phyloP scores from a whole-genome alignment of 2,113 vertebrate genomes.

The Lynx canadensis region DNA sequence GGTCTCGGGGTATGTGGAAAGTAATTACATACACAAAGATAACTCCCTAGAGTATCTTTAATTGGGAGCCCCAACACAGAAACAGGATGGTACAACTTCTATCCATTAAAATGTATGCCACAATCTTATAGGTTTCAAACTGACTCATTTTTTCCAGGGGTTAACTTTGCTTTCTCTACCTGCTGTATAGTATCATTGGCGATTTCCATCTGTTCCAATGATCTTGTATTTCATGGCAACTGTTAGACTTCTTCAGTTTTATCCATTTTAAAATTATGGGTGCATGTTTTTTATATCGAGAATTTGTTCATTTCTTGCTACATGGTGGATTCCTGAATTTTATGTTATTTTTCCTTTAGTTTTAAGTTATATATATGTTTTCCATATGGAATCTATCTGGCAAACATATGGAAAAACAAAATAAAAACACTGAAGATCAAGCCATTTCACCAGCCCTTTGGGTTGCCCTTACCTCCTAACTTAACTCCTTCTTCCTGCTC shows the following conservation, averaged over 20 bases:
- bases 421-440: background rate
- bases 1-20: background rate
- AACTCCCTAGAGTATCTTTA: background rate
- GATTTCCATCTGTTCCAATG: background rate
- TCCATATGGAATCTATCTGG: background rate
- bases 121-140: background rate
- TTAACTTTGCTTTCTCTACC: background rate
- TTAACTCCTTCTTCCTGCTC: background rate
- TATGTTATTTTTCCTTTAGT: slow-evolving; percentile 4
- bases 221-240: background rate
- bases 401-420: background rate
- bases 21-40: background rate
- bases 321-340: background rate
- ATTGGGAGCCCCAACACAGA: background rate
- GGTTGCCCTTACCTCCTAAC: background rate
- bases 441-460: background rate
- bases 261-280: background rate
- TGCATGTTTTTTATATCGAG: slow-evolving; percentile 30
- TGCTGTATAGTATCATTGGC: background rate
- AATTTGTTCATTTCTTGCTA: slow-evolving; percentile 3
- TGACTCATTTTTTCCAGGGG: background rate
- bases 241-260: background rate
- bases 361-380: background rate
- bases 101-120: background rate
- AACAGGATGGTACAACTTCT: background rate